Evolutionary conservation across 2,797 vertebrate species (phyloP), one percentile per base, ranked within the genome.

Genomic region (Sphenodon punctatus): DNA sequence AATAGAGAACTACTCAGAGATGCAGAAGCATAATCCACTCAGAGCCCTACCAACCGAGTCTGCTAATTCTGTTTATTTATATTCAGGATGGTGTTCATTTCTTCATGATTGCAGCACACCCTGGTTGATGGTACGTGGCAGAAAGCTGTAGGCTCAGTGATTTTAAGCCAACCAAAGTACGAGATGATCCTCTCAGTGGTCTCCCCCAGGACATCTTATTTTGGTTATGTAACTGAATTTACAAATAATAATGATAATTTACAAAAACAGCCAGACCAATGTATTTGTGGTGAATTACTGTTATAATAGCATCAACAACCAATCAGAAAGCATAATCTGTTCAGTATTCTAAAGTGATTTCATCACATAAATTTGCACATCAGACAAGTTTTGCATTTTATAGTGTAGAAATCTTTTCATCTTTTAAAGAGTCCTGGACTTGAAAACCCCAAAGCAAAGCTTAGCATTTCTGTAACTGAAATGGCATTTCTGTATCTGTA

Each of bases 301-400:
- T 60, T 80, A 38, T 72, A 63, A 36, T 67, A 78, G 46, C 1
- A 15, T 67, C 23, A 10, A 12, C 49, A 69, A 65, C 11, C 73
- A 65, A 46, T 22, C 32, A 59, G 72, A 71, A 78, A 60, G 0
- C 1, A 30, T 8, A 48, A 27, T 48, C 66, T 38, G 8, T 48
- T 41, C 25, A 78, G 30, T 27, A 45, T 27, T 34, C 17, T 58
- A 30, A 34, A 51, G 51, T 48, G 51, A 34, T 12, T 39, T 38
- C 12, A 22, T 17, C 55, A 27, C 20, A 11, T 10, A 27, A 22
- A 4, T 27, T 45, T 64, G 25, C 22, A 48, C 13, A 10, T 23
- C 2, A 0, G 17, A 27, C 34, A 43, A 8, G 19, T 56, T 8
- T 27, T 63, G 16, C 0, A 0, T 23, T 22, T 13, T 61, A 10